Evolutionary conservation across 2,797 vertebrate genomes (phyloP).

Genomic region (Philypnodon macrostomus): DNA sequence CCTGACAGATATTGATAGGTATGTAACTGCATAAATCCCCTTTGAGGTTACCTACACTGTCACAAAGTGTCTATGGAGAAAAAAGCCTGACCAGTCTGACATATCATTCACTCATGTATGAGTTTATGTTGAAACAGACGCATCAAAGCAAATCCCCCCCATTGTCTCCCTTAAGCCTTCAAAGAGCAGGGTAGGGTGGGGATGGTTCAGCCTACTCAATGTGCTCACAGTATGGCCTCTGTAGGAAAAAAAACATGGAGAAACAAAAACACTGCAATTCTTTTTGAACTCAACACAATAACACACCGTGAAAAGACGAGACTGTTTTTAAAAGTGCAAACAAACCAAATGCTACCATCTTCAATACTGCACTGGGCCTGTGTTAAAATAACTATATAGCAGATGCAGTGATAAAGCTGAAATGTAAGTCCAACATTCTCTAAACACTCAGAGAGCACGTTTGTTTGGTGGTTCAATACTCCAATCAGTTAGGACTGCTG

Average conservation of each 20-base stretch:
- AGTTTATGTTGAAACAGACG: conserved; percentile 37
- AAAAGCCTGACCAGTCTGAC: conserved; percentile 27
- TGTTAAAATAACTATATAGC: too few relatives aligned
- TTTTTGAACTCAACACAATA: conserved; percentile 25
- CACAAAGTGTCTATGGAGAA: conserved; percentile 11
- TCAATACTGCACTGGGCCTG: too few relatives aligned
- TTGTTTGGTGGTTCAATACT: too few relatives aligned
- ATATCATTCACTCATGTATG: conserved; percentile 34
- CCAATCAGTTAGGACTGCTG: too few relatives aligned
- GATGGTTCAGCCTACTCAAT: conserved; percentile 45
- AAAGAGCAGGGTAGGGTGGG: conserved; percentile 28
- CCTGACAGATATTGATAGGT: conserved; percentile 35
- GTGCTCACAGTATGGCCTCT: conserved; percentile 23
- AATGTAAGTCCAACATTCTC: too few relatives aligned
- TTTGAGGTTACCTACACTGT: conserved; percentile 17
- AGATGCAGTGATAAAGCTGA: too few relatives aligned
- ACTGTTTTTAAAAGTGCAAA: background rate
- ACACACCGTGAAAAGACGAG: conserved; percentile 10
- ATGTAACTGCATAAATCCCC: conserved; percentile 18
- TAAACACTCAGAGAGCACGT: too few relatives aligned
- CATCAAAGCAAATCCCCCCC: conserved; percentile 48
- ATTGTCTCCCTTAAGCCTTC: conserved; percentile 48
- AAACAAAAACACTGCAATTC: conserved; percentile 29
- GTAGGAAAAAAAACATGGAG: conserved; percentile 11
- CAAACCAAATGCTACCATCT: background rate